Conservation (phyloP, 2,797 vertebrate genomes). For the Rhabdophis nuchalis region DNA sequence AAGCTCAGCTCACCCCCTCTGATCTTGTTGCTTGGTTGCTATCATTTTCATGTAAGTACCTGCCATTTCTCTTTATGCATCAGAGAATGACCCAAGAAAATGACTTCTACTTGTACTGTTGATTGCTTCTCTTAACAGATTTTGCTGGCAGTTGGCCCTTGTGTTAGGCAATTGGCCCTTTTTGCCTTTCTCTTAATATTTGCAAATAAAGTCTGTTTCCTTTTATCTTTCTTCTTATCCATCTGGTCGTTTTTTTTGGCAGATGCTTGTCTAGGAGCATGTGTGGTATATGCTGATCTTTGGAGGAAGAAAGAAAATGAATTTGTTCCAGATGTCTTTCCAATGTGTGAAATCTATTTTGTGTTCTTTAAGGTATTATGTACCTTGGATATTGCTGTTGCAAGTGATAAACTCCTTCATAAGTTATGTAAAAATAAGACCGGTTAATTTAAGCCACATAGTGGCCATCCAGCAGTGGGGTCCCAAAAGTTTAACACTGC, state of each 20-base stretch:
- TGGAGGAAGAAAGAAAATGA: slow-evolving; percentile 12
- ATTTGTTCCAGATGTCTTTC: slow-evolving; percentile 14
- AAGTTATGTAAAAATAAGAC: not conserved
- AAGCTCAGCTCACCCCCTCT: not conserved
- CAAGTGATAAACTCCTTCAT: not conserved
- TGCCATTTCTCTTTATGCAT: not conserved
- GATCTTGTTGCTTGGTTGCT: slow-evolving; percentile 44
- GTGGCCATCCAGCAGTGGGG: not conserved
- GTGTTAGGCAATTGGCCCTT: not conserved
- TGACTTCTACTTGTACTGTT: not conserved
- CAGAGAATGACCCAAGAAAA: not conserved
- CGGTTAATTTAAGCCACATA: not conserved
- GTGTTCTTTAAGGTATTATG: not conserved
- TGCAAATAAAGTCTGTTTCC: not conserved
- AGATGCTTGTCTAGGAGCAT: slow-evolving; percentile 19
- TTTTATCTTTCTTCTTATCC: not conserved
- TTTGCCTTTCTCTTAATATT: not conserved
- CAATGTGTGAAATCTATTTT: accelerated
- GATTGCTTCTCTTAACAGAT: not conserved
- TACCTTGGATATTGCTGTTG: not conserved
- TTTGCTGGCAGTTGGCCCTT: not conserved
- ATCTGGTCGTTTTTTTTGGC: not conserved
- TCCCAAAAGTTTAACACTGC: not conserved
- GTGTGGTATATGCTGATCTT: slow-evolving; percentile 2
- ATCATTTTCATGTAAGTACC: not conserved